Conservation (phyloP, 1,140 invertebrate genomes). For the Polypedilum vanderplanki region DNA sequence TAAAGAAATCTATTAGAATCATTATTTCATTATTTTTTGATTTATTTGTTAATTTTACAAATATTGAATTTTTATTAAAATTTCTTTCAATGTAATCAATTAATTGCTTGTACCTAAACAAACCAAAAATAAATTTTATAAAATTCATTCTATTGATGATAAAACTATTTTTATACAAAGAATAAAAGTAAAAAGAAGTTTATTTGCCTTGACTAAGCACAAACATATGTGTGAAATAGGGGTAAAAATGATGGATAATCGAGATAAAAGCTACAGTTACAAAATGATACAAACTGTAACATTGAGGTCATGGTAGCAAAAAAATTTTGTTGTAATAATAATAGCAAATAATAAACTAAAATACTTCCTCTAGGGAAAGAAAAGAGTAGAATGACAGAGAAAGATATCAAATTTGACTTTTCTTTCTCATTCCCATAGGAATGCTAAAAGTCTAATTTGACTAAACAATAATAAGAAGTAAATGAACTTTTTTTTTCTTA, state of each 20-base stretch:
- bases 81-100: too few relatives aligned
- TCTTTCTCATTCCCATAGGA: background rate
- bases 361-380: background rate
- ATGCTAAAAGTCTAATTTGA: background rate
- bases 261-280: background rate
- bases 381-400: background rate
- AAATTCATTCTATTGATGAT: too few relatives aligned
- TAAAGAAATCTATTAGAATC: too few relatives aligned
- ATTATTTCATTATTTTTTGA: too few relatives aligned
- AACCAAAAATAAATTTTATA: too few relatives aligned
- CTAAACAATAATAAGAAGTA: background rate
- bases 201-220: too few relatives aligned
- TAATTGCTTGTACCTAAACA: too few relatives aligned
- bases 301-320: conserved; percentile 8
- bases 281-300: background rate
- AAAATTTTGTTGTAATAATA: background rate
- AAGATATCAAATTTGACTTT: background rate
- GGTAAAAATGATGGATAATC: background rate
- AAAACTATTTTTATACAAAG: too few relatives aligned
- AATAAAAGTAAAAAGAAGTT: too few relatives aligned
- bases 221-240: background rate
- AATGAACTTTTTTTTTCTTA: background rate
- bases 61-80: too few relatives aligned
- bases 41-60: too few relatives aligned
- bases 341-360: conserved; percentile 15